Evolutionary conservation across 2,888 invertebrate species (phyloP).

Genomic region (Leptopterna dolabrata): DNA sequence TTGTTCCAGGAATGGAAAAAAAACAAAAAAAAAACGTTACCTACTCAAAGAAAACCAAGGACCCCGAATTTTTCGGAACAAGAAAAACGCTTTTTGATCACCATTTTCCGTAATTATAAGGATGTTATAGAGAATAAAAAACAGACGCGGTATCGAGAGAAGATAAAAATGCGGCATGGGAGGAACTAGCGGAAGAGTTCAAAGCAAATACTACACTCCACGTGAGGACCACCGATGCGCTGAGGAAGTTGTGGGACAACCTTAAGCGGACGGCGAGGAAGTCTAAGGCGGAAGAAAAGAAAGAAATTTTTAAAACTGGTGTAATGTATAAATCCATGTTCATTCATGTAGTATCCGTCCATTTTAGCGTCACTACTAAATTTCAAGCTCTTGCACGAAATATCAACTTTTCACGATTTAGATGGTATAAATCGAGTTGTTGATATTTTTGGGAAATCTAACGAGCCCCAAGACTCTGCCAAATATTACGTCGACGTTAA

Average conservation of each 20-base stretch:
- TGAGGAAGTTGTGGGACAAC: background rate
- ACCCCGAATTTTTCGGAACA: too few species aligned
- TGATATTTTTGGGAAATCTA: background rate
- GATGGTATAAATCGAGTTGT: slow-evolving; percentile 40
- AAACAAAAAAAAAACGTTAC: too few species aligned
- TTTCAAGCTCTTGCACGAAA: too few species aligned
- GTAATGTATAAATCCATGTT: too few species aligned
- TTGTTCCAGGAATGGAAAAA: too few species aligned
- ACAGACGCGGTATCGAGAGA: background rate
- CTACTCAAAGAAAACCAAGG: too few species aligned
- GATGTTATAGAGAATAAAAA: background rate
- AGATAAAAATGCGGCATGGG: background rate
- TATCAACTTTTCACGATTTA: slow-evolving; percentile 14
- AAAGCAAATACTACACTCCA: background rate
- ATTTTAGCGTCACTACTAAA: too few species aligned
- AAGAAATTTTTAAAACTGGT: too few species aligned
- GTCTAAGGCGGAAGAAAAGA: background rate
- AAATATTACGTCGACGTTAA: slow-evolving; percentile 30
- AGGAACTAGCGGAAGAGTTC: background rate
- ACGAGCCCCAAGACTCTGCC: background rate
- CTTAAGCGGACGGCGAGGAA: background rate
- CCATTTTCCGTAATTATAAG: too few species aligned
- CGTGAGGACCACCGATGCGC: background rate
- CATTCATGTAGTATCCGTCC: too few species aligned
- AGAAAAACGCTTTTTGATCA: too few species aligned